These are phyloP conservation scores for Malurus leucopterus DNA, from an alignment of 2,797 vertebrate genomes.

Conservation along the genomic window DNA sequence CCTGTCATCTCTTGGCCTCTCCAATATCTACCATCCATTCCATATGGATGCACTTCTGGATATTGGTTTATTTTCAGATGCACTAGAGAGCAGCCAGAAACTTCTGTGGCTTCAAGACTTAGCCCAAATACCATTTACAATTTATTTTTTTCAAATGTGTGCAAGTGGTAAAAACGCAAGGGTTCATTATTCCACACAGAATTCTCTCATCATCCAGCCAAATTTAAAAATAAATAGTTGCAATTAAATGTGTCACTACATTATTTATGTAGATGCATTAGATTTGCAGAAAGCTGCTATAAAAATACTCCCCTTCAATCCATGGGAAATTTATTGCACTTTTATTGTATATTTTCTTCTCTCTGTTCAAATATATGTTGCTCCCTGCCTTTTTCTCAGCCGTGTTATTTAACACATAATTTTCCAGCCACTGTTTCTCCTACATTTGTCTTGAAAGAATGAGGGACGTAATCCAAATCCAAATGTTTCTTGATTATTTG, in stretches of 20 bases:
- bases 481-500: conserved; percentile 32
- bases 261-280: conserved; percentile 50
- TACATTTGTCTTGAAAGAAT: neutral
- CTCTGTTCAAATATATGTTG: neutral
- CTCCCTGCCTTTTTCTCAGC: neutral
- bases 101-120: neutral
- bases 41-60: neutral
- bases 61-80: neutral
- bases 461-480: conserved; percentile 3
- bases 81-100: neutral
- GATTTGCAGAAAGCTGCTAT: conserved; percentile 44
- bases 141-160: neutral
- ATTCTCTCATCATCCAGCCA: conserved; percentile 3
- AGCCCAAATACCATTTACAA: neutral
- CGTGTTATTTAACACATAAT: neutral
- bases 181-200: neutral
- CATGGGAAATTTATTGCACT: conserved; percentile 25
- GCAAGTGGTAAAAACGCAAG: neutral
- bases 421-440: conserved; percentile 6
- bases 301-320: conserved; percentile 37
- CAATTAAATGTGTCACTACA: conserved; percentile 23
- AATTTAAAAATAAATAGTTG: conserved; percentile 46
- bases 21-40: neutral
- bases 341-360: conserved; percentile 16
- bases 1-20: neutral